These are phyloP conservation scores for Falco cherrug DNA, from an alignment of 2,797 vertebrate genomes.

Conservation along the genomic window DNA sequence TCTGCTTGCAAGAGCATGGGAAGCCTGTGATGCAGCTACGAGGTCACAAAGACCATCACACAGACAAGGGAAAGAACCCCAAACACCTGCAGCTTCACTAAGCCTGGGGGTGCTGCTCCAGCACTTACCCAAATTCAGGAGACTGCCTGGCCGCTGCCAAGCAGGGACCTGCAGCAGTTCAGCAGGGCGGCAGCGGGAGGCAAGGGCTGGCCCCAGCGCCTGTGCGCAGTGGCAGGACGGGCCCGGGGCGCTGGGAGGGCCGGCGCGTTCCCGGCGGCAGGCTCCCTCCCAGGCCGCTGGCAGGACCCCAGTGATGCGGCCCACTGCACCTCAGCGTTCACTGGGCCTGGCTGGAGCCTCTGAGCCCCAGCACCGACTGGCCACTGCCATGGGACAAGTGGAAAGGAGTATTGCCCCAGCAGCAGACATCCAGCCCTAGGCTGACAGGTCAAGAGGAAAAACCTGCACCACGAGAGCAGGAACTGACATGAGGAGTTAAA, in stretches of 20 bases:
- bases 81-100: neutral
- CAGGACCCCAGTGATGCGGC: no score
- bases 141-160: neutral
- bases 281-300: no score
- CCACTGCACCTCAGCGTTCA: no score
- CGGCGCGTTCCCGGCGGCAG: no score
- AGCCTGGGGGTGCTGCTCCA: neutral
- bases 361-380: no score
- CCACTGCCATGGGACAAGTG: no score
- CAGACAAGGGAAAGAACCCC: neutral
- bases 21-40: neutral
- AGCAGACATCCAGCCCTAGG: neutral
- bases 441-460: neutral
- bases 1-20: neutral
- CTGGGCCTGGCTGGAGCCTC: no score
- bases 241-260: rapidly evolving
- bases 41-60: rapidly evolving
- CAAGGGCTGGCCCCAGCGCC: neutral
- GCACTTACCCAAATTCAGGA: neutral
- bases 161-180: rapidly evolving
- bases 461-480: rapidly evolving
- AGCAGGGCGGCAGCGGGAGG: neutral
- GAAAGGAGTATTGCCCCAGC: neutral
- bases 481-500: neutral
- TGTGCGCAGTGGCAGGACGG: neutral